These are phyloP conservation scores for Scaptodrosophila latifasciaeformis DNA, from an alignment of 2,888 invertebrate species.

Conservation along the genomic window DNA sequence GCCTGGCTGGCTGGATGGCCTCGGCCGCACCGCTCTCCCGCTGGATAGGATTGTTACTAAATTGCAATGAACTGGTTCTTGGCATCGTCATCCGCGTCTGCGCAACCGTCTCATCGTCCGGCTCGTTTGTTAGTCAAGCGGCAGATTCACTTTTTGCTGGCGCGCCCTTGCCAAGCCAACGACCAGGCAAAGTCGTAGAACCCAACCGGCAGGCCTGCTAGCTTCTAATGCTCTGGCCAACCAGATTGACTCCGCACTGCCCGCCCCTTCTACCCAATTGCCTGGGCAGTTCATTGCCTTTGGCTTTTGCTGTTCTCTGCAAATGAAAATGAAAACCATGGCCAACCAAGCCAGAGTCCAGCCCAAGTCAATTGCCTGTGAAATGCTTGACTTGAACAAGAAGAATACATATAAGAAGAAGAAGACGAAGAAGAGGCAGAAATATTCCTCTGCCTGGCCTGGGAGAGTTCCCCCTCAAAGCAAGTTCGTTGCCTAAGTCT, in stretches of 20 bases:
- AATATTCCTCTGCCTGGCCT: too few species aligned
- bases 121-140: constrained; percentile 39
- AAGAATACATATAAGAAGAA: too few species aligned
- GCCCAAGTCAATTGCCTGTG: neutral
- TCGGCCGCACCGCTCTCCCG: neutral
- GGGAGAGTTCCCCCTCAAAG: too few species aligned
- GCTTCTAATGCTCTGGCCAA: constrained; percentile 38
- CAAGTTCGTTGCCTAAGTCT: constrained; percentile 66
- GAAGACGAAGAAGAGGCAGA: too few species aligned
- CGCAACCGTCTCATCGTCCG: too few species aligned
- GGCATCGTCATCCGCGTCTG: constrained; percentile 1
- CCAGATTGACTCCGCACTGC: neutral
- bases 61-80: constrained; percentile 28
- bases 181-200: neutral
- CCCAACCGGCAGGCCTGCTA: too few species aligned
- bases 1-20: too few species aligned
- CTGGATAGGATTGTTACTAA: constrained; percentile 38
- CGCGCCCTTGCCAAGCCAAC: constrained; percentile 32
- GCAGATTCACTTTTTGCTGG: constrained; percentile 69
- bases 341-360: constrained; percentile 37
- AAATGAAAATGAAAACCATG: constrained; percentile 71
- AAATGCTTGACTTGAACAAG: too few species aligned
- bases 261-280: constrained; percentile 22
- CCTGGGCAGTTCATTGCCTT: constrained; percentile 26
- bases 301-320: constrained; percentile 32